A percentile compares a stretch with the other conserved stretches of the same genome.
Conservation (phyloP, 2,888 invertebrate genomes). For the Brachypalpus laphriformis region DNA sequence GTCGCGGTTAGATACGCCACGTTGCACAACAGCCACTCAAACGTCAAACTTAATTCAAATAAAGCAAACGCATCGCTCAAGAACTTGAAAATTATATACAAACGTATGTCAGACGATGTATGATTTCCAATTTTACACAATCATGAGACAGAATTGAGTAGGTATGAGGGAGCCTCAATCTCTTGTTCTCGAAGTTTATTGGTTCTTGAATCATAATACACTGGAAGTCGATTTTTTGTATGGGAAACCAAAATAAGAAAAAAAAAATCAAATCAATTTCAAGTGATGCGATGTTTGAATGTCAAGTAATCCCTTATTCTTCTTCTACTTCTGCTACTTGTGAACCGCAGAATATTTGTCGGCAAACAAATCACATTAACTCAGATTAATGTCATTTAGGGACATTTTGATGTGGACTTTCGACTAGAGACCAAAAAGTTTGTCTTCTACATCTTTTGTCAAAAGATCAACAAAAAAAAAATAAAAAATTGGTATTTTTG, state of each 20-base stretch:
- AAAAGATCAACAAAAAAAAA: not conserved
- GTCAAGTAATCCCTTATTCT: conserved; percentile 12
- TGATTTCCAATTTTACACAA: conserved; percentile 22
- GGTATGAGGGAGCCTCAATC: too few species aligned
- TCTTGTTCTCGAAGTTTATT: not conserved
- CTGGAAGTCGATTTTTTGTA: too few species aligned
- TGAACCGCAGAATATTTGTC: conserved; percentile 18
- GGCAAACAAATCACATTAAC: conserved; percentile 25
- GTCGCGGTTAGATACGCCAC: not conserved
- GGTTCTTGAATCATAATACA: not conserved
- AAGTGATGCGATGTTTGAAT: conserved; percentile 33
- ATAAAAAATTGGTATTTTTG: not conserved
- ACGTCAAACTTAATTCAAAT: conserved; percentile 39
- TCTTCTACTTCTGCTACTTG: not conserved
- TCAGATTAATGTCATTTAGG: conserved; percentile 29
- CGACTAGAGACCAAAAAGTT: conserved; percentile 6
- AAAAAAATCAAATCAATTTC: conserved; percentile 53
- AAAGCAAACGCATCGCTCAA: conserved; percentile 17
- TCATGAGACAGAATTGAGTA: not conserved
- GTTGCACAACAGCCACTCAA: conserved; percentile 33
- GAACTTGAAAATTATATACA: not conserved
- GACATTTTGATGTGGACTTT: conserved; percentile 20
- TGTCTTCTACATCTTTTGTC: not conserved
- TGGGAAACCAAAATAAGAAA: not conserved
- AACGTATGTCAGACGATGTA: not conserved